These are phyloP conservation scores for Dicycla oo DNA, from an alignment of 2,888 invertebrate genomes.

Conservation along the genomic window DNA sequence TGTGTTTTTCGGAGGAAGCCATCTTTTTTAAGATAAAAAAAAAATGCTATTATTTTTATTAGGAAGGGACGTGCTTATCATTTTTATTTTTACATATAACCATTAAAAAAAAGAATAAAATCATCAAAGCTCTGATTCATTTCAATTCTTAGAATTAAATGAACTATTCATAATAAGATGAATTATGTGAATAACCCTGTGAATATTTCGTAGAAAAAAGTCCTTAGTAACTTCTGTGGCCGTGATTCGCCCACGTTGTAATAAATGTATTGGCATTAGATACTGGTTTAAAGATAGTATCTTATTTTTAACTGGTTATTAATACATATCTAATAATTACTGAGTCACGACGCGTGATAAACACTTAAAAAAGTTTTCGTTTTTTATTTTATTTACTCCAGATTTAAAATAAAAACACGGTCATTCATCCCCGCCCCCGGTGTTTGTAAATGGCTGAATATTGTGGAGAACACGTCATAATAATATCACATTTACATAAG, in stretches of 20 bases:
- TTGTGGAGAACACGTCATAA: not conserved
- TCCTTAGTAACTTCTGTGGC: slow-evolving; percentile 18
- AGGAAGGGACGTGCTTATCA: not conserved
- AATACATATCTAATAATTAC: slow-evolving; percentile 54
- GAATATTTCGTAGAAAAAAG: slow-evolving; percentile 40
- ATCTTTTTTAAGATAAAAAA: no score
- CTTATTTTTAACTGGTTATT: slow-evolving; percentile 62
- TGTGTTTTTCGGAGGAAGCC: not conserved
- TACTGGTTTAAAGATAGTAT: slow-evolving; percentile 52
- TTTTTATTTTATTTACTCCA: slow-evolving; percentile 29
- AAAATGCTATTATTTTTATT: not conserved
- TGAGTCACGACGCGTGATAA: slow-evolving; percentile 51
- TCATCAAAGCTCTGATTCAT: slow-evolving; percentile 24
- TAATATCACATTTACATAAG: not conserved
- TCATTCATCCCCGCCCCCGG: slow-evolving; percentile 35
- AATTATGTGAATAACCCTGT: slow-evolving; percentile 36
- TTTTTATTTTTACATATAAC: slow-evolving; percentile 12
- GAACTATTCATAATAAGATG: slow-evolving; percentile 13
- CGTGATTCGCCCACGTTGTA: slow-evolving; percentile 57
- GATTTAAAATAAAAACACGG: slow-evolving; percentile 14
- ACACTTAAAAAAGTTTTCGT: slow-evolving; percentile 12
- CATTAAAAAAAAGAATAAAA: slow-evolving; percentile 18
- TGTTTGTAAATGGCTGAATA: not conserved
- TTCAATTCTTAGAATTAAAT: slow-evolving; percentile 42
- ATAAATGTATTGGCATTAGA: slow-evolving; percentile 56